A percentile compares a stretch with the other conserved stretches of the same genome.
These are phyloP conservation scores for Rafetus swinhoei DNA, from an alignment of 2,113 vertebrate species.

Conservation along the genomic window DNA sequence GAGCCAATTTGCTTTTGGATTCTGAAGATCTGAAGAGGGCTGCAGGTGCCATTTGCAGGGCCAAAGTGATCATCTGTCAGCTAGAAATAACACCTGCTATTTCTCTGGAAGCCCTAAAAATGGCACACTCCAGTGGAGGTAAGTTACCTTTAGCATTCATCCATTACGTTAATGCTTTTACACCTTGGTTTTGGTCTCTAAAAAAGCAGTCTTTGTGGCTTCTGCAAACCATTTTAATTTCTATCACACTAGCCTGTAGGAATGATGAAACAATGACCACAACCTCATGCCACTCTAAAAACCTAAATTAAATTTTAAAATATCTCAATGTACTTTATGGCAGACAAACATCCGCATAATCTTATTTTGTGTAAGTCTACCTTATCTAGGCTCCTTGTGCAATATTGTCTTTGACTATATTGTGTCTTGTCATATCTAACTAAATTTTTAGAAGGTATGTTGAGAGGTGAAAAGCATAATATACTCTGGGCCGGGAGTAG, in stretches of 20 bases:
- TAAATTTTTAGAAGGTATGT: not conserved
- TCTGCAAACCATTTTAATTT: slow-evolving; percentile 39
- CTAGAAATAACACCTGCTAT: slow-evolving; percentile 88
- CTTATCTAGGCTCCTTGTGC: not conserved
- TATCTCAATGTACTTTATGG: slow-evolving; percentile 18
- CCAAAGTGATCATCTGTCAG: slow-evolving; percentile 93
- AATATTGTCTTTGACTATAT: not conserved
- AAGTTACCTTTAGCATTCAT: slow-evolving; percentile 58
- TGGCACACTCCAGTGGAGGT: slow-evolving; percentile 89
- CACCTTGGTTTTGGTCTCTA: slow-evolving; percentile 10
- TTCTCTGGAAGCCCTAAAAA: slow-evolving; percentile 88
- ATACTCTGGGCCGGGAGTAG: not conserved
- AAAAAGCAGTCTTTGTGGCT: not conserved
- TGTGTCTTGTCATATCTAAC: not conserved
- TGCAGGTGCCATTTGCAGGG: slow-evolving; percentile 78
- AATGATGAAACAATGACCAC: slow-evolving; percentile 32
- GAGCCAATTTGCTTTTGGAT: slow-evolving; percentile 92
- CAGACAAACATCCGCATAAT: not conserved
- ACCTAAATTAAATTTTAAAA: slow-evolving; percentile 1
- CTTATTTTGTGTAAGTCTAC: not conserved
- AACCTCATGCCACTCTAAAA: not conserved
- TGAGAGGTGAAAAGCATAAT: not conserved
- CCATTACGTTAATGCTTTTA: not conserved
- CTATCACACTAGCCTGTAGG: slow-evolving; percentile 28
- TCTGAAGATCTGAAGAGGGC: slow-evolving; percentile 85